Evolutionary conservation across 1,140 invertebrate genomes (phyloP).

Genomic region (Aradophagus sp.): DNA sequence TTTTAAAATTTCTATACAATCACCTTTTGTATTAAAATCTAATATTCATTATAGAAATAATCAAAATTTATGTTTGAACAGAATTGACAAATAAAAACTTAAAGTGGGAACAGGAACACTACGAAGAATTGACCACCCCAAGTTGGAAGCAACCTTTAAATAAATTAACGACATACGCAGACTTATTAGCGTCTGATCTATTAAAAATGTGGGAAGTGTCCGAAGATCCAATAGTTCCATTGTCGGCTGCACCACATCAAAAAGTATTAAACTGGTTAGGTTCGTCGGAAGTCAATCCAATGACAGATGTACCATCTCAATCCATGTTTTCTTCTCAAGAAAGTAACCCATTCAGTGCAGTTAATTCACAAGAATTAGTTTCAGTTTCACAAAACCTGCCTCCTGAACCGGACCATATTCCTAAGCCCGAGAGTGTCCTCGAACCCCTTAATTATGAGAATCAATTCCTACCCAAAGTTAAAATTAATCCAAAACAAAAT

Average conservation of each 20-base stretch:
- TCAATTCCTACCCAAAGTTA: constrained; percentile 52
- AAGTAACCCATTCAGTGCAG: constrained; percentile 29
- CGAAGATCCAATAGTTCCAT: constrained; percentile 55
- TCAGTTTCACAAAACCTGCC: constrained; percentile 63
- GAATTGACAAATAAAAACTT: constrained; percentile 62
- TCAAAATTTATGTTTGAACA: constrained; percentile 47
- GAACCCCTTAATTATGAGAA: constrained; percentile 29
- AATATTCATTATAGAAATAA: too few species aligned
- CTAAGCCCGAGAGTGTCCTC: constrained; percentile 23
- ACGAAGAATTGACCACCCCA: constrained; percentile 21
- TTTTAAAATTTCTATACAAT: too few species aligned
- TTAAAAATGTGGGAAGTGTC: constrained; percentile 66
- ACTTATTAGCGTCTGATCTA: constrained; percentile 68
- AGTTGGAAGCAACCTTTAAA: constrained; percentile 65
- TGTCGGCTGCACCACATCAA: constrained; percentile 57
- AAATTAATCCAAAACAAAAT: constrained; percentile 34
- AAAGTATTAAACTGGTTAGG: constrained; percentile 68
- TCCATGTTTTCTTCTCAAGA: constrained; percentile 38
- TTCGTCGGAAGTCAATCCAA: neutral
- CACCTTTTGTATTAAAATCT: constrained; percentile 17
- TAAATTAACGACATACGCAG: constrained; percentile 63
- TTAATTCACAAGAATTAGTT: constrained; percentile 64
- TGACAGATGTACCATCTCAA: constrained; percentile 9
- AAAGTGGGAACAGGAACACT: constrained; percentile 32
- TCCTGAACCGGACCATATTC: neutral